Base-by-base conservation (phyloP, 2,797 vertebrate genomes). In the Pelobates cultripes region DNA sequence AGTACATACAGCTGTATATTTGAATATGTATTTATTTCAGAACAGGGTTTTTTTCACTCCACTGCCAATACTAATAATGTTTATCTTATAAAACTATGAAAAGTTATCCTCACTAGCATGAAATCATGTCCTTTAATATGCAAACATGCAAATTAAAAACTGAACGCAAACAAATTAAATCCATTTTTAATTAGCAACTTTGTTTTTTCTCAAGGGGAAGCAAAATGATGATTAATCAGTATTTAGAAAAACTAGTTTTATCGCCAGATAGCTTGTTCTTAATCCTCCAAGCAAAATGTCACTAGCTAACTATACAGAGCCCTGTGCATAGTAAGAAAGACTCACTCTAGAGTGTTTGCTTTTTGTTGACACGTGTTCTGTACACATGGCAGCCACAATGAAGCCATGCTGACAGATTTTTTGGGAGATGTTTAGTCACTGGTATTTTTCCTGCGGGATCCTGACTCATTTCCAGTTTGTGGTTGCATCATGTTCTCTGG, bases 401-500 rank as follows among this genome's bases (percentile, higher is more conserved):
- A 67, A 43, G n/a, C 6, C 43, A 76, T 44, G 45, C 53, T 83
- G 78, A 82, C 0, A 0, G 75, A 60, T 78, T 73, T 68, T 83
- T 71, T 67, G 67, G 0, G 2, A 73, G 73, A 88, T 70, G 57
- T 72, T 75, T 82, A 78, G 77, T 86, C 2, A 0, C 42, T 0
- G 2, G 10, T 0, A 0, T 79, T 85, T 51, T 74, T 73, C 85
- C 87, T 71, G 15, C 0, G 12, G 87, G 86, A 79, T 80, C 43
- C 67, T 90, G 91, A 88, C 87, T 90, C 88, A 86, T 86, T 89
- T 89, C 82, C 85, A 86, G 85, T 70, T 66, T 71, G 13, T 0
- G 15, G 85, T 89, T 90, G 87, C 89, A 86, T 92, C 91, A 91
- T 87, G 63, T 88, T 51, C 55, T 71, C 41, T 77, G 55, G 15